Evolutionary conservation across 2,797 vertebrate species (phyloP).

Genomic region (Propithecus perrieri): DNA sequence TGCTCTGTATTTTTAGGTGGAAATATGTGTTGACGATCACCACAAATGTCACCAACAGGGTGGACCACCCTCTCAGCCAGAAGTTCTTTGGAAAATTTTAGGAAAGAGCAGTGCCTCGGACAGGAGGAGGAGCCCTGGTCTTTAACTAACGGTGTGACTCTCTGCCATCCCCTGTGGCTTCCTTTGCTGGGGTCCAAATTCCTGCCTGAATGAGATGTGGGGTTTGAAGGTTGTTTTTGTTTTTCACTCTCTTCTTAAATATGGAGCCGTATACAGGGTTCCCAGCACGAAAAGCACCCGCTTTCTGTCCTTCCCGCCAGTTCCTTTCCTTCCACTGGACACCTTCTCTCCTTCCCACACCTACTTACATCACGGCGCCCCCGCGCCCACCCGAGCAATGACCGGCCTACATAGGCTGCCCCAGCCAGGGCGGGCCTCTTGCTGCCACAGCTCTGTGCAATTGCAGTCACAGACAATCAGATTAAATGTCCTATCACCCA

Average conservation of each 20-base stretch:
- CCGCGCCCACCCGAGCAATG: neutral
- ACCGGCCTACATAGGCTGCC: neutral
- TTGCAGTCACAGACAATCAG: constrained; percentile 73
- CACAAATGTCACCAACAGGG: neutral
- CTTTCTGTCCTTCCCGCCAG: neutral
- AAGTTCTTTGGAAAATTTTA: neutral
- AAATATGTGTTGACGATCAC: neutral
- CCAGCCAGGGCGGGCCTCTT: neutral
- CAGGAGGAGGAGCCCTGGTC: neutral
- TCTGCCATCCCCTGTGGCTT: neutral
- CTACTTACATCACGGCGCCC: neutral
- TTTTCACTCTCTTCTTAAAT: constrained; percentile 38
- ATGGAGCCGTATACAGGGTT: constrained; percentile 9
- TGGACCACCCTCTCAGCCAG: too few relatives aligned
- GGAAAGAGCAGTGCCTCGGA: neutral
- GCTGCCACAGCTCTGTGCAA: constrained; percentile 25
- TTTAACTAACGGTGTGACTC: fast-evolving
- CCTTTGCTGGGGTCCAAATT: neutral
- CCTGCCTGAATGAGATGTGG: neutral
- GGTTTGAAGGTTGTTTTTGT: neutral
- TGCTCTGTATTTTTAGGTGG: neutral
- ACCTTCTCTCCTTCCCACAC: neutral
- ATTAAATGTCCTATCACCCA: constrained; percentile 76
- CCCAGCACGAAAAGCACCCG: neutral
- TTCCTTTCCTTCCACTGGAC: neutral